These are phyloP conservation scores for Achatina immaculata DNA, from an alignment of 1,140 invertebrate genomes.

Conservation along the genomic window DNA sequence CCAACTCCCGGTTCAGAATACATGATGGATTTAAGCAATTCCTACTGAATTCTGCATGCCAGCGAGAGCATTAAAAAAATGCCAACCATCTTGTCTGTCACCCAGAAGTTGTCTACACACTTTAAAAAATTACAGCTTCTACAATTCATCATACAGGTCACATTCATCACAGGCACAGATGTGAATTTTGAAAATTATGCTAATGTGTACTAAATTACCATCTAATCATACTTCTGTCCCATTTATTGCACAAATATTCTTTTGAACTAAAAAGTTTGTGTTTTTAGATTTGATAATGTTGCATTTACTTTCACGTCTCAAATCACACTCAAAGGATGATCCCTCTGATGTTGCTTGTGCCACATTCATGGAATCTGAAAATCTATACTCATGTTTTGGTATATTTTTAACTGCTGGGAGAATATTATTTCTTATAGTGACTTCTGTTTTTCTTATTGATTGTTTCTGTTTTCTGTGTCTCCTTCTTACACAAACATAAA, in stretches of 20 bases:
- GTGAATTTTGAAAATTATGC: neutral
- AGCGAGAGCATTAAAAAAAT: no score
- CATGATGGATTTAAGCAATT: no score
- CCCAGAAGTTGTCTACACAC: no score
- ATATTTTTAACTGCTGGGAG: neutral
- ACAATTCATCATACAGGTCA: no score
- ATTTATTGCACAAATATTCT: conserved; percentile 32
- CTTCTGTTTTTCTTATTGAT: neutral
- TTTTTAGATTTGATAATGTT: conserved; percentile 44
- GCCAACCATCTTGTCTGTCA: no score
- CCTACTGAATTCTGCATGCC: no score
- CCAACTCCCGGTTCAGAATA: no score
- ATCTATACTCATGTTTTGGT: conserved; percentile 6
- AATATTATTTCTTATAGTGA: conserved; percentile 33
- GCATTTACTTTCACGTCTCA: conserved; percentile 24
- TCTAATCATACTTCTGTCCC: conserved; percentile 59
- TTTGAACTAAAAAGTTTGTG: conserved; percentile 17
- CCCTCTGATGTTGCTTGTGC: neutral
- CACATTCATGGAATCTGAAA: neutral
- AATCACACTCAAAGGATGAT: neutral
- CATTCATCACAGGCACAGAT: no score
- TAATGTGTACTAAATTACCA: no score
- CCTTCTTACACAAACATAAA: conserved; percentile 32
- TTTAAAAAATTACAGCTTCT: no score
- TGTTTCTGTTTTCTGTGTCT: conserved; percentile 29